phyloP scores from a whole-genome alignment of 2,797 vertebrate species.

The Rhyacichthys aspro region DNA sequence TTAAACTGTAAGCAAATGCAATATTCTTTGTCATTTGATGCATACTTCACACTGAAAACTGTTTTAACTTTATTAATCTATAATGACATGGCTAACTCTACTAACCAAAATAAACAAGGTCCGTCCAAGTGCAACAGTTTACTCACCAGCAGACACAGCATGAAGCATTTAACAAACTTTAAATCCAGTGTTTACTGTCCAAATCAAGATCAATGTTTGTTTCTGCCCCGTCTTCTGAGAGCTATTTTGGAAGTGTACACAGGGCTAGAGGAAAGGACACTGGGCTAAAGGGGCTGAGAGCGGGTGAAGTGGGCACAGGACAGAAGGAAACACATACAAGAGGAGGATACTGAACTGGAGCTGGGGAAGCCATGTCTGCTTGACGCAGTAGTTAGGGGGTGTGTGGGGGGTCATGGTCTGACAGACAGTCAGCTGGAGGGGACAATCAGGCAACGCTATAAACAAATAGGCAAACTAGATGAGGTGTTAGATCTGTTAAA shows the following conservation, averaged over 20 bases:
- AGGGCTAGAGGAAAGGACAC: constrained; percentile 40
- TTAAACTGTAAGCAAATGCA: no score
- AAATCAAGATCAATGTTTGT: constrained; percentile 51
- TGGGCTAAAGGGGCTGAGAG: constrained; percentile 20
- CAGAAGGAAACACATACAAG: constrained; percentile 5
- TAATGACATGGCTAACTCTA: background rate
- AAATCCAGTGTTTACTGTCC: constrained; percentile 50
- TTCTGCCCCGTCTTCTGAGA: constrained; percentile 51
- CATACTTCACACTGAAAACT: no score
- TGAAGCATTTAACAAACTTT: constrained; percentile 27
- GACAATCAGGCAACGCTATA: constrained; percentile 63
- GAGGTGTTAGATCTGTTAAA: constrained; percentile 10
- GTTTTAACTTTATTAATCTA: background rate
- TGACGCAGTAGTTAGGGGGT: constrained; percentile 9
- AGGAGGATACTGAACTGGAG: constrained; percentile 57
- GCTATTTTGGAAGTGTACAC: constrained; percentile 66
- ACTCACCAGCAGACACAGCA: constrained; percentile 62
- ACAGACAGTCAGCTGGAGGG: constrained; percentile 56
- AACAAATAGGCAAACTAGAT: constrained; percentile 66
- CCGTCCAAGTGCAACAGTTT: constrained; percentile 11
- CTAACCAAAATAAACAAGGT: constrained; percentile 13
- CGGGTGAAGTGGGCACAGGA: constrained; percentile 29
- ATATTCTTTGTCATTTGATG: no score
- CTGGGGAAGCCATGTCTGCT: constrained; percentile 62
- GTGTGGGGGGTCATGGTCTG: constrained; percentile 11